Base-by-base conservation (phyloP, 2,888 invertebrate species). In the Tenthredo livida region DNA sequence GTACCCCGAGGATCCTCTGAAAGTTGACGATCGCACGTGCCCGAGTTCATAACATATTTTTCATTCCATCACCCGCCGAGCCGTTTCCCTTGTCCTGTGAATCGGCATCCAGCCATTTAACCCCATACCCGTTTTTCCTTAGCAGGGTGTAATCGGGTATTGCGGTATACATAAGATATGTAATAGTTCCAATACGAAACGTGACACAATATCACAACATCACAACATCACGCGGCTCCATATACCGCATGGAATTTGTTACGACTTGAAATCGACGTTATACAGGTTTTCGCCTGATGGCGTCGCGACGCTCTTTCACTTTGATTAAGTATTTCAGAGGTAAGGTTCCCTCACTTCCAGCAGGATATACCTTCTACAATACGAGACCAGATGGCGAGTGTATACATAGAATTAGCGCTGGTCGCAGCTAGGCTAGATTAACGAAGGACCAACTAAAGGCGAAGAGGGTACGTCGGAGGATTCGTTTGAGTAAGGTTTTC, bases 141-240 rank as follows among this genome's bases (percentile, higher is more conserved):
- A 10, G 12, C 80, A 54, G 61, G 40, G 37, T 80, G 61, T 80
- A 80, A 80, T 61, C 80, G 80, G 40, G 80, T 80, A 80, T 61
- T 80, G 61, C 33, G 58, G 80, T 80, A 80, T 80, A 80, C 80
- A 80, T 80, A 80, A 80, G 80, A 80, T 80, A 80, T 80, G 80
- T 80, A 80, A 80, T 80, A 50, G 80, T 58, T 40, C 80, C 80
- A 80, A 80, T 80, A 80, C 80, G 80, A 80, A 80, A 80, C 80
- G 80, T 80, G 80, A 80, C 37, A 29, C 61, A 61, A 80, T 80
- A 80, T 80, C 80, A 61, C 58, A 80, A 80, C 50, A 80, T 61
- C 58, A 40, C 58, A 12, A n/a, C 58, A 61, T 29, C 58, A 25
- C 21, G 75, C 50, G 43, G n/a, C 43, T 12, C n/a, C 61, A 33